Evolutionary conservation across 2,888 invertebrate species (phyloP).

Genomic region (Cancer borealis): DNA sequence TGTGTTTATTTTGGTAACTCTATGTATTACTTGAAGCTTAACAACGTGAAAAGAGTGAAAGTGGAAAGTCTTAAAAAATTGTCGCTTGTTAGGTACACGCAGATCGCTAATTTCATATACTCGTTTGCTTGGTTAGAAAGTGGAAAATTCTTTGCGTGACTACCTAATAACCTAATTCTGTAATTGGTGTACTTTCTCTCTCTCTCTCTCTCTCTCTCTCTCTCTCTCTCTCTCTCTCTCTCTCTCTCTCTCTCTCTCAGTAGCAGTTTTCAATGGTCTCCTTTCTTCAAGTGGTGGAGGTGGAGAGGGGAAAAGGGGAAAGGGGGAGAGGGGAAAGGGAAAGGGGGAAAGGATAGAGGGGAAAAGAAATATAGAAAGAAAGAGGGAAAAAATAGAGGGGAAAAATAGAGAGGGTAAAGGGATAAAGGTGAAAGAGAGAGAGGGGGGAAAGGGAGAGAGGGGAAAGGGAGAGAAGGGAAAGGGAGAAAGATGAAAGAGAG

Average conservation of each 20-base stretch:
- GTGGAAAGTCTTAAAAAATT: no score
- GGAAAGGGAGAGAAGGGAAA: background rate
- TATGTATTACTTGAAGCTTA: no score
- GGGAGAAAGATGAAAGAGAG: background rate
- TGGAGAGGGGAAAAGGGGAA: background rate
- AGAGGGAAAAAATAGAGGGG: background rate
- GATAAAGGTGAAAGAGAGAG: background rate
- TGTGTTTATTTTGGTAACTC: no score
- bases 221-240: conserved; percentile 20
- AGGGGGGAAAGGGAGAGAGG: no score
- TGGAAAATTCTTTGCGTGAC: no score
- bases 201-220: conserved; percentile 9
- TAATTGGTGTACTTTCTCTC: background rate
- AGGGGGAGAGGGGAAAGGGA: no score
- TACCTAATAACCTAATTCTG: no score
- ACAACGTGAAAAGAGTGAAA: no score
- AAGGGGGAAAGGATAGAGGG: background rate
- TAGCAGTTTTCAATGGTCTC: background rate
- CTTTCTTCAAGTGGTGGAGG: no score
- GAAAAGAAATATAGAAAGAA: background rate
- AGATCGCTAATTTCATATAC: background rate
- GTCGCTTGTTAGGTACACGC: no score
- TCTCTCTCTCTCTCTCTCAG: conserved; percentile 1
- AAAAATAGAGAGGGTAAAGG: background rate
- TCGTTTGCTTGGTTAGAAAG: no score